Percentiles rank a stretch among this genome's conserved stretches.
Evolutionary conservation across 1,140 invertebrate species (phyloP).

Genomic region (Bombus pascuorum): DNA sequence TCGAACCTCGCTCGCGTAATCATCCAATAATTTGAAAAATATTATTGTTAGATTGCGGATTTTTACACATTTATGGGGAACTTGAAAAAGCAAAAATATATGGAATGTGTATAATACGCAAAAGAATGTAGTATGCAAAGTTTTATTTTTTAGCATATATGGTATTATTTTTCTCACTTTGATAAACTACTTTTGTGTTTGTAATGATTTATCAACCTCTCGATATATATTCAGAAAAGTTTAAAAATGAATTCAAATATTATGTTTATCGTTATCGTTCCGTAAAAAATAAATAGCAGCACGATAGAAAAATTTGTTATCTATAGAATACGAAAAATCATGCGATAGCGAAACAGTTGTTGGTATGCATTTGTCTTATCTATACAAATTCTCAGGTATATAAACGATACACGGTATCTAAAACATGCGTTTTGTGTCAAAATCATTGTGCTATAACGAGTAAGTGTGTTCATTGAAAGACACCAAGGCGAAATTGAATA

Average conservation of each 20-base stretch:
- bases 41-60: too few species aligned
- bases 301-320: constrained; percentile 20
- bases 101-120: too few species aligned
- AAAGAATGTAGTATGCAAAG: too few species aligned
- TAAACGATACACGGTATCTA: neutral
- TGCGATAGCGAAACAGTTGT: neutral
- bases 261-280: neutral
- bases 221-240: neutral
- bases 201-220: neutral
- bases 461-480: neutral
- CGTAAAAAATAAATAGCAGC: too few species aligned
- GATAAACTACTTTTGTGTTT: too few species aligned
- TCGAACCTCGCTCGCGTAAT: neutral
- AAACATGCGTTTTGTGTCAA: neutral
- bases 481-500: neutral
- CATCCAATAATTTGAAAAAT: neutral
- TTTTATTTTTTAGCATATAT: too few species aligned
- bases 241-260: neutral
- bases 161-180: too few species aligned
- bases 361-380: neutral
- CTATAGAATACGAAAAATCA: neutral
- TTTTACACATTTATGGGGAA: too few species aligned
- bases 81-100: too few species aligned
- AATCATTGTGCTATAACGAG: neutral
- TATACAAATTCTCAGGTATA: constrained; percentile 18